phyloP scores from a whole-genome alignment of 1,140 invertebrate species.

The Sesamia nonagrioides region DNA sequence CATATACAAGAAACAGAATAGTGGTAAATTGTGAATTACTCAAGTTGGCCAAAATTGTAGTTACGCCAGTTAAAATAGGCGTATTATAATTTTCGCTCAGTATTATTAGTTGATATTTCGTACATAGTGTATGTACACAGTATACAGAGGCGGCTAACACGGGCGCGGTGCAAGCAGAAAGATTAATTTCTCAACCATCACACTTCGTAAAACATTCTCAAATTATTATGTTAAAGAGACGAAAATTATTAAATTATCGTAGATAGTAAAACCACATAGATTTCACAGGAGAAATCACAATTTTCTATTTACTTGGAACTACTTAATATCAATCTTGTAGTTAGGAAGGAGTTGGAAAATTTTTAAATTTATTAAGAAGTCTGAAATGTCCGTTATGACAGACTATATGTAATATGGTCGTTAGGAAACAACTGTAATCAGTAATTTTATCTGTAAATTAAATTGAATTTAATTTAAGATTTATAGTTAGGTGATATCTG shows the following conservation, averaged over 20 bases:
- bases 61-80: constrained; percentile 69
- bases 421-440: constrained; percentile 75
- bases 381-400: constrained; percentile 73
- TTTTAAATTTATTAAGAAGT: constrained; percentile 75
- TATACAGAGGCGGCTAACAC: constrained; percentile 52
- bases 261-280: constrained; percentile 70
- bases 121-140: constrained; percentile 51
- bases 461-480: constrained; percentile 81
- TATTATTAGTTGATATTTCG: constrained; percentile 78
- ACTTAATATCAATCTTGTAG: constrained; percentile 74
- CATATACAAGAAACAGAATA: constrained; percentile 56
- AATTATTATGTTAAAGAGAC: constrained; percentile 25
- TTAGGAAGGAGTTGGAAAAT: constrained; percentile 79
- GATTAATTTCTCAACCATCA: constrained; percentile 48
- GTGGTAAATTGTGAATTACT: constrained; percentile 69
- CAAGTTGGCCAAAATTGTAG: constrained; percentile 83
- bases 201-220: constrained; percentile 35
- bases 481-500: constrained; percentile 80
- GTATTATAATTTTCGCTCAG: constrained; percentile 82
- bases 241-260: constrained; percentile 40
- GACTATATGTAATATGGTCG: constrained; percentile 78
- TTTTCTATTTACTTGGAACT: constrained; percentile 75
- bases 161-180: constrained; percentile 58
- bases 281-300: constrained; percentile 75
- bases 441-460: constrained; percentile 78